A percentile compares a stretch with the other conserved stretches of the same genome.
Evolutionary conservation across 2,797 vertebrate genomes (phyloP).

Genomic region (Carduelis carduelis): DNA sequence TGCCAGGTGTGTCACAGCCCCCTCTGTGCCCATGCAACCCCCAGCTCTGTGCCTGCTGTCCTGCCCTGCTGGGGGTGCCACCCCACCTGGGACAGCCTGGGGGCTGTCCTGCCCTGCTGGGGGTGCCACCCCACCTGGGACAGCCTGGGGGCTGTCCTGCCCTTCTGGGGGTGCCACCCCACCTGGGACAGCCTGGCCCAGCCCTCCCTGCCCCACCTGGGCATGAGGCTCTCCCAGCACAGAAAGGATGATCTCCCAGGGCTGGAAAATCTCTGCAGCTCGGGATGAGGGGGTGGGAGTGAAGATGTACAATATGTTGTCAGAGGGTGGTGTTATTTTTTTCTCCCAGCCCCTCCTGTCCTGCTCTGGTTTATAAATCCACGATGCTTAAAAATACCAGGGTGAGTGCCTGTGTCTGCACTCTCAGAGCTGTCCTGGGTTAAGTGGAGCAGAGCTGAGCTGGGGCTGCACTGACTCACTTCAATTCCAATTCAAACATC

Average conservation of each 20-base stretch:
- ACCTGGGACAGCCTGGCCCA: background rate
- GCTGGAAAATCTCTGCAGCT: background rate
- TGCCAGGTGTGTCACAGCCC: too few species aligned
- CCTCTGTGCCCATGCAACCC: too few species aligned
- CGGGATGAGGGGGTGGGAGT: conserved; percentile 24
- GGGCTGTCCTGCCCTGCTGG: too few species aligned
- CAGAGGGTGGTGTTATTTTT: background rate
- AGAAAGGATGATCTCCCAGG: background rate
- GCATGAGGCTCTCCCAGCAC: background rate
- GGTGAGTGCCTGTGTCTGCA: background rate
- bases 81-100: background rate
- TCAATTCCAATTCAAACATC: background rate
- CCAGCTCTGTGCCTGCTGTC: too few species aligned
- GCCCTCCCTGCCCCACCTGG: background rate
- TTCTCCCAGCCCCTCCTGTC: background rate
- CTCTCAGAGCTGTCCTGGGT: background rate
- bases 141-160: too few species aligned
- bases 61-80: too few species aligned
- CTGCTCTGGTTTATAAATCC: background rate
- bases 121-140: background rate
- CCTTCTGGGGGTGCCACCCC: too few species aligned
- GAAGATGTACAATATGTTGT: conserved; percentile 38
- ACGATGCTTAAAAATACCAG: background rate
- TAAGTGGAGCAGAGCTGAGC: background rate
- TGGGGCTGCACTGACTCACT: background rate